Conservation (phyloP, 2,113 vertebrate genomes). For the Tursiops truncatus region DNA sequence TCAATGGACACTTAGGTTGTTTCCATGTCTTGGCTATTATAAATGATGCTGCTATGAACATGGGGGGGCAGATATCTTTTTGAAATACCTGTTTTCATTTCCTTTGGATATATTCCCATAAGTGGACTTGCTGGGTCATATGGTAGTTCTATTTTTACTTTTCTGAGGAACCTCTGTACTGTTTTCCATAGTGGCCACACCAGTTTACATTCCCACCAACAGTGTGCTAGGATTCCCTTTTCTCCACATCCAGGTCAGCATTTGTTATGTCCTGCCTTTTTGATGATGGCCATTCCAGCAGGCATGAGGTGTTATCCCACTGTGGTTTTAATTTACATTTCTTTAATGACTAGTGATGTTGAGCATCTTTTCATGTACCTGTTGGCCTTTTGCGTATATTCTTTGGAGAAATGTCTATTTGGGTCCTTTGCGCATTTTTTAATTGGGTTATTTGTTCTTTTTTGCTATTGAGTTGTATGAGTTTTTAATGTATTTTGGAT, state of each 20-base stretch:
- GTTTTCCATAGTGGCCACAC: neutral
- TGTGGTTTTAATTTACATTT: neutral
- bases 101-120: neutral
- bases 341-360: neutral
- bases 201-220: neutral
- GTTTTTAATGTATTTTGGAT: neutral
- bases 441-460: neutral
- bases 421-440: neutral
- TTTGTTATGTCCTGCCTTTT: neutral
- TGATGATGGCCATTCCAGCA: neutral
- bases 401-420: neutral
- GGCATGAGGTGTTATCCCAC: neutral
- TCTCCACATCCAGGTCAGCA: neutral
- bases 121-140: neutral
- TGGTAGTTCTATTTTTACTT: neutral
- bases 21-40: neutral
- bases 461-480: neutral
- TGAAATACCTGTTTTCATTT: neutral
- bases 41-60: neutral
- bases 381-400: neutral
- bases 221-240: neutral
- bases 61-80: neutral
- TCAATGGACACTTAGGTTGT: neutral
- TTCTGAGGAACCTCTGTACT: neutral
- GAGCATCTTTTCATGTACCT: neutral